These are phyloP conservation scores for Caenorhabditis sp. DNA, from an alignment of 2,888 invertebrate genomes.

Conservation along the genomic window DNA sequence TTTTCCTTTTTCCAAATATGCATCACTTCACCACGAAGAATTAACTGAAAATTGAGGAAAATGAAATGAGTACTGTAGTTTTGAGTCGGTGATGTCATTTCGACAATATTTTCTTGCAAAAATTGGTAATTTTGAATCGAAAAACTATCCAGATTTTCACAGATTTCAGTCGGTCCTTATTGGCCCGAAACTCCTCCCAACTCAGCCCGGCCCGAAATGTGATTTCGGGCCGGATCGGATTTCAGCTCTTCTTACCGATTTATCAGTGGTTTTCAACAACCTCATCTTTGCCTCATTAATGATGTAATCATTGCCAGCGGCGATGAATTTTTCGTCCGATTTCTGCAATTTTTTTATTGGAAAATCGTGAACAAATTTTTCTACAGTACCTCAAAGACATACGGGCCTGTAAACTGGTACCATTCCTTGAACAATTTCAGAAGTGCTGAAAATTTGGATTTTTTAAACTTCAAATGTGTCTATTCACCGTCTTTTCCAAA, in stretches of 20 bases:
- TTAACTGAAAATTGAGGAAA: neutral
- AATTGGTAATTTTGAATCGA: too few relatives aligned
- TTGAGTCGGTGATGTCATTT: too few relatives aligned
- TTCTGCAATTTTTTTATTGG: too few relatives aligned
- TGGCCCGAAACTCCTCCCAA: too few relatives aligned
- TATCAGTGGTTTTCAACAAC: constrained; percentile 18
- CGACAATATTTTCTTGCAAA: too few relatives aligned
- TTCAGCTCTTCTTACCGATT: constrained; percentile 2
- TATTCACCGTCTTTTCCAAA: constrained; percentile 38
- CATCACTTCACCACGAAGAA: constrained; percentile 31
- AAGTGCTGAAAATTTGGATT: constrained; percentile 37
- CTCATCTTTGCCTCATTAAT: constrained; percentile 31
- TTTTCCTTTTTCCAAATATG: constrained; percentile 37
- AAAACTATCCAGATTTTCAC: too few relatives aligned
- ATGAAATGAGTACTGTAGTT: too few relatives aligned
- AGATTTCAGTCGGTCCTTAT: too few relatives aligned
- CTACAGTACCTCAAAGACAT: constrained; percentile 31
- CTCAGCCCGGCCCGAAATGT: too few relatives aligned
- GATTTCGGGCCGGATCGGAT: too few relatives aligned
- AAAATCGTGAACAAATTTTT: too few relatives aligned
- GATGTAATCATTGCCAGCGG: constrained; percentile 22
- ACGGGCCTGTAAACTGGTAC: constrained; percentile 34
- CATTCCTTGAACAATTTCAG: constrained; percentile 31
- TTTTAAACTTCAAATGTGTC: too few relatives aligned
- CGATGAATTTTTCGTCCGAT: constrained; percentile 33